Percentiles rank a stretch among this genome's conserved stretches.
phyloP scores from a whole-genome alignment of 2,888 invertebrate genomes.

The Alsophila aescularia region DNA sequence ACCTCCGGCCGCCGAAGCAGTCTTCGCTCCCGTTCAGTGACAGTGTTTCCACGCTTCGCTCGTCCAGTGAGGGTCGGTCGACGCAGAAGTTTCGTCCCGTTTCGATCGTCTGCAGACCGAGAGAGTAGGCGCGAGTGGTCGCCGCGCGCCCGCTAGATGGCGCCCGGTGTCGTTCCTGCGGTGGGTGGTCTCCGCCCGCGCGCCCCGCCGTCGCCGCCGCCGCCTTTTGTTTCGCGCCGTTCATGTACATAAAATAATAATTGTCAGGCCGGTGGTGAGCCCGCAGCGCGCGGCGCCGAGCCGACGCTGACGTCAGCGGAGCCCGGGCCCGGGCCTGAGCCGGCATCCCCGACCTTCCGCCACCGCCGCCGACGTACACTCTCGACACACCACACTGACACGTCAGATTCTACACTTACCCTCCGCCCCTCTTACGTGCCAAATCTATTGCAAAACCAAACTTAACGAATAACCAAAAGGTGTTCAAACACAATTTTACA shows the following conservation, averaged over 20 bases:
- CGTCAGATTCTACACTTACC: conserved; percentile 69
- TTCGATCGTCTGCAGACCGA: conserved; percentile 82
- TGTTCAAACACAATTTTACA: conserved; percentile 9
- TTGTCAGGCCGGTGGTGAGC: conserved; percentile 76
- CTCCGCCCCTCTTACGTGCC: conserved; percentile 72
- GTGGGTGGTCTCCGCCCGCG: conserved; percentile 78
- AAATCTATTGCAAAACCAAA: conserved; percentile 59
- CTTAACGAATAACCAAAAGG: conserved; percentile 33
- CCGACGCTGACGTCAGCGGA: conserved; percentile 82
- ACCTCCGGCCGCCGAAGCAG: conserved; percentile 44
- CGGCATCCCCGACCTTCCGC: conserved; percentile 81
- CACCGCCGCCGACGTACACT: conserved; percentile 72
- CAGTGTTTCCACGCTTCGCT: conserved; percentile 62
- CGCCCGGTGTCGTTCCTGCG: conserved; percentile 82
- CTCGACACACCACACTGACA: conserved; percentile 68
- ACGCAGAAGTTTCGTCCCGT: conserved; percentile 72
- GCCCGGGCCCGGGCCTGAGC: conserved; percentile 72
- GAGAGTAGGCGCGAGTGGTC: conserved; percentile 77
- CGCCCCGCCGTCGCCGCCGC: conserved; percentile 71
- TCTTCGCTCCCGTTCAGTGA: conserved; percentile 61
- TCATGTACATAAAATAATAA: conserved; percentile 81
- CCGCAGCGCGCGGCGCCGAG: conserved; percentile 76
- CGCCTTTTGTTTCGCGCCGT: conserved; percentile 79
- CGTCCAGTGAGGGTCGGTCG: conserved; percentile 64
- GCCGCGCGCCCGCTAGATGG: conserved; percentile 81